A percentile compares a stretch with the other conserved stretches of the same genome.
These are phyloP conservation scores for Dolichotis patagonum DNA, from an alignment of 2,113 vertebrate genomes.

Conservation along the genomic window DNA sequence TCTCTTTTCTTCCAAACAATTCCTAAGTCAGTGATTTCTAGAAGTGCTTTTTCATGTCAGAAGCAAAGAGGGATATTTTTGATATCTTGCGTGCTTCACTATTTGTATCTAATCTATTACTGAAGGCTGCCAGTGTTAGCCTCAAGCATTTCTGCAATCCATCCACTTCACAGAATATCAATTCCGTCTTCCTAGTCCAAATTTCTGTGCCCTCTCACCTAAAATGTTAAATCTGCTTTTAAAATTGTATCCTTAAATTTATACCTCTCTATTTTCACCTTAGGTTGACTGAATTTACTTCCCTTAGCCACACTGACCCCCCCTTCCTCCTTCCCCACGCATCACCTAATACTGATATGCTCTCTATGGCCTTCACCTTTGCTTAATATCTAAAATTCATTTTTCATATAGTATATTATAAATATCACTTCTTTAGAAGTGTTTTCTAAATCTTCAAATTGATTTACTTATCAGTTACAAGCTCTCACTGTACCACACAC, in stretches of 20 bases:
- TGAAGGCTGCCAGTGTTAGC: background rate
- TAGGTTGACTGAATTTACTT: background rate
- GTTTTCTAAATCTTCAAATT: background rate
- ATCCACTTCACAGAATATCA: background rate
- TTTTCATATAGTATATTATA: background rate
- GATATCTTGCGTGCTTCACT: background rate
- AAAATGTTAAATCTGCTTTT: background rate
- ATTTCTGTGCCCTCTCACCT: background rate
- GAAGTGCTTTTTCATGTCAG: background rate
- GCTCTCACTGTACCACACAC: background rate
- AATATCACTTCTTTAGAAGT: background rate
- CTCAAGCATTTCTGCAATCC: background rate
- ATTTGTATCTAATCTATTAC: background rate
- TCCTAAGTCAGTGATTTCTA: background rate
- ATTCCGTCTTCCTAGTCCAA: background rate
- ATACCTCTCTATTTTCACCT: background rate
- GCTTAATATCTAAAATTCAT: background rate
- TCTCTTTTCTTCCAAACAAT: background rate
- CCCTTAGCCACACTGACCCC: background rate
- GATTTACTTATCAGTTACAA: background rate
- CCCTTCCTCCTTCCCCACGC: background rate
- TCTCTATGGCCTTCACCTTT: background rate
- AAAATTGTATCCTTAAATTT: background rate
- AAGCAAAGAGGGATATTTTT: background rate
- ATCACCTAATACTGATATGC: background rate